phyloP scores from a whole-genome alignment of 2,113 vertebrate genomes.

The Forbesichthys agassizii region DNA sequence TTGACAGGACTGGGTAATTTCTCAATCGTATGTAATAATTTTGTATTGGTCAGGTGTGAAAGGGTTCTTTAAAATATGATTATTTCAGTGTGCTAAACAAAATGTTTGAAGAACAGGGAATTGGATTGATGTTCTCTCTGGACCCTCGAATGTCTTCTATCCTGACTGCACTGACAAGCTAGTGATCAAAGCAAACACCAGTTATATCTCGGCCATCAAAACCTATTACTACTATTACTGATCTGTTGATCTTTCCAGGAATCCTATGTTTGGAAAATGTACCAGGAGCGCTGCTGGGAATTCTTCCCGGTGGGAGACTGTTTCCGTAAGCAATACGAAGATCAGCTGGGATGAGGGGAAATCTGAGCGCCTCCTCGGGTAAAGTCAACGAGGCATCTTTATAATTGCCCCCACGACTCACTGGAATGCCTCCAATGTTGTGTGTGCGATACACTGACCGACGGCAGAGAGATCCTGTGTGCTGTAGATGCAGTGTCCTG shows the following conservation, averaged over 20 bases:
- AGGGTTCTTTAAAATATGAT: neutral
- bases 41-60: neutral
- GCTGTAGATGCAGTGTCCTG: neutral
- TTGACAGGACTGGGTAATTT: neutral
- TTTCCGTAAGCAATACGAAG: conserved; percentile 80
- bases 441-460: conserved; percentile 20
- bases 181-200: neutral
- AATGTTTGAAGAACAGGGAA: neutral
- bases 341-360: conserved; percentile 70
- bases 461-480: conserved; percentile 3
- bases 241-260: conserved; percentile 63
- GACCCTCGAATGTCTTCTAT: neutral
- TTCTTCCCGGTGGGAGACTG: conserved; percentile 81
- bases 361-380: conserved; percentile 36
- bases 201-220: conserved; percentile 12
- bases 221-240: conserved; percentile 15
- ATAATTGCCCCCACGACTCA: conserved; percentile 30
- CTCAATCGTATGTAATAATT: neutral
- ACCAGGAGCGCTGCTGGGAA: conserved; percentile 80
- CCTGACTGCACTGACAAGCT: neutral
- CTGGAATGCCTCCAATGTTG: conserved; percentile 25
- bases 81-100: neutral
- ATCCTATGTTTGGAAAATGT: conserved; percentile 81
- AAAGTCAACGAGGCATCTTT: conserved; percentile 7
- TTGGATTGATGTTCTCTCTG: neutral